A percentile compares a stretch with the other conserved stretches of the same genome.
These are phyloP conservation scores for Pygocentrus nattereri DNA, from an alignment of 2,797 vertebrate species.

Conservation along the genomic window DNA sequence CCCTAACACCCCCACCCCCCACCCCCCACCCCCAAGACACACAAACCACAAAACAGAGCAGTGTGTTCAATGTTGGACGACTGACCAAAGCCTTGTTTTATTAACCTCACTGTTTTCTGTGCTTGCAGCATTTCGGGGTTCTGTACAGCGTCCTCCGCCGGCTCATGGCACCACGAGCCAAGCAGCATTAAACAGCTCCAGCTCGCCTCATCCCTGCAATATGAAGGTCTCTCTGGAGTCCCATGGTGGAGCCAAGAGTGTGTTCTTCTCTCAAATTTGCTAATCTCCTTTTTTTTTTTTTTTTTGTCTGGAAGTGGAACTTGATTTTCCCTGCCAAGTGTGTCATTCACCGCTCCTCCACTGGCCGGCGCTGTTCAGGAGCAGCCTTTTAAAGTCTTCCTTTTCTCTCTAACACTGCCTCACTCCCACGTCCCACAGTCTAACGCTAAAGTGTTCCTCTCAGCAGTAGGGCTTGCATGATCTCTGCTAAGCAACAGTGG, in stretches of 20 bases:
- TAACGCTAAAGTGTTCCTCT: constrained; percentile 31
- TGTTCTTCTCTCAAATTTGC: constrained; percentile 27
- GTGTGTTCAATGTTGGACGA: too few species aligned
- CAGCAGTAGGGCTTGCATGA: background rate
- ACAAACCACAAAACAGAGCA: too few species aligned
- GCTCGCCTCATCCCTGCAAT: constrained; percentile 44
- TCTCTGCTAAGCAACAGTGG: constrained; percentile 59
- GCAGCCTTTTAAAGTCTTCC: constrained; percentile 59
- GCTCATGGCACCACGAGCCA: constrained; percentile 88
- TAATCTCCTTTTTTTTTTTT: constrained; percentile 13
- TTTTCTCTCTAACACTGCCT: constrained; percentile 44
- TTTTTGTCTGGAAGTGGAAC: constrained; percentile 38
- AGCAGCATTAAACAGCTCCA: constrained; percentile 81
- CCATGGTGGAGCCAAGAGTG: constrained; percentile 55
- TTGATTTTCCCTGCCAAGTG: constrained; percentile 23
- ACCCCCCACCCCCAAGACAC: too few species aligned
- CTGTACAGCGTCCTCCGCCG: constrained; percentile 90
- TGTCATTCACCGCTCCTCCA: constrained; percentile 27
- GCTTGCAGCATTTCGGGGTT: constrained; percentile 89
- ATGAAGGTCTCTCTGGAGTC: constrained; percentile 32
- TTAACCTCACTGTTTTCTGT: background rate
- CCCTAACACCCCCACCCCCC: too few species aligned
- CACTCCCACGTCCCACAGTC: constrained; percentile 14
- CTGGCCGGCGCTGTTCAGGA: constrained; percentile 61
- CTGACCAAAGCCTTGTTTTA: background rate